Base-by-base conservation (phyloP, 1,140 invertebrate genomes). In the Aporrectodea caliginosa region DNA sequence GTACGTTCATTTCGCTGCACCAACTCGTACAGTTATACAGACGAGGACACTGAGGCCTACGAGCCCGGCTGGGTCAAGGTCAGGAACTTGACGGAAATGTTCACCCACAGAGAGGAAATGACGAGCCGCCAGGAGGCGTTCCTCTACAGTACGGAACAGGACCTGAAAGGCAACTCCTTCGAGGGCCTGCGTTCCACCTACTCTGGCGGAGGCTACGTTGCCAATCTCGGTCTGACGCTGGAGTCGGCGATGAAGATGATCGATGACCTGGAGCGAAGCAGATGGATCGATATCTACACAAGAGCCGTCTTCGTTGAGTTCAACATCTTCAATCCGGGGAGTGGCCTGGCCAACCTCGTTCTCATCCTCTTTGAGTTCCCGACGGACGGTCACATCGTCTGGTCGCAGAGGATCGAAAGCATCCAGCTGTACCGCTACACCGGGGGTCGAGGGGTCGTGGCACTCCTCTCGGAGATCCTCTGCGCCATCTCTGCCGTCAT, bases 221-320 rank as follows among this genome's bases (percentile, higher is more conserved):
- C 81, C 27, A 73, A 75, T 27, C 76, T 82, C 22, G 80, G 80
- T 35, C n/a, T 78, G 16, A 75, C 70, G 29, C 27, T 35, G 6
- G 70, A 75, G 70, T 2, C 69, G 70, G 58, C 82, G 6, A 16
- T 12, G 16, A 12, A 31, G 34, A 22, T 77, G 16, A 0, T 82
- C 0, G 29, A 29, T 33, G 70, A 79, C 16, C 84, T 92, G 2
- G 89, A 90, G 80, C 81, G 89, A 35, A 89, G 90, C 79, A 82
- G 90, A 1, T 92, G 92, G 92, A 89, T 93, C 32, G 87, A 88
- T 35, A 81, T 90, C 79, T 80, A 81, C 31, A 92, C 92, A 0
- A 84, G 92, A 83, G 91, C 88, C 0, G 84, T 93, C 33, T 91
- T 93, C 82, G 79, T 92, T 0, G 92, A 93, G 84, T 92, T 92